Conservation (phyloP, 2,113 vertebrate species). For the Lepus americanus region DNA sequence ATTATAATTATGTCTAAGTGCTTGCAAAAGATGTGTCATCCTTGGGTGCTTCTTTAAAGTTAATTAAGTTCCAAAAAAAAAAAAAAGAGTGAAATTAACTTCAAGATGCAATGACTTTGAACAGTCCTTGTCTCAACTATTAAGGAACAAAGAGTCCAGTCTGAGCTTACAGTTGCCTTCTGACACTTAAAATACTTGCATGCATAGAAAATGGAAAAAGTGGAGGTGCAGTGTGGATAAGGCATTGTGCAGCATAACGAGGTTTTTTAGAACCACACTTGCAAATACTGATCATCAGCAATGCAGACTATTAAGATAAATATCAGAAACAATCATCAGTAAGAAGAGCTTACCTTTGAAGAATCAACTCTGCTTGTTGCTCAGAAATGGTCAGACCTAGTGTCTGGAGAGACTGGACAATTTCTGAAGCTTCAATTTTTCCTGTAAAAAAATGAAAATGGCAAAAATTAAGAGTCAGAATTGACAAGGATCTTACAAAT, state of each 20-base stretch:
- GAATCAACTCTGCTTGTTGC: slow-evolving; percentile 92
- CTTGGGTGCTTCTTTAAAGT: no score
- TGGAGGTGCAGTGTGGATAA: neutral
- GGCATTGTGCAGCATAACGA: neutral
- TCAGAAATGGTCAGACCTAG: slow-evolving; percentile 92
- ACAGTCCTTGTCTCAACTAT: no score
- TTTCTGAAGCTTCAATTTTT: slow-evolving; percentile 94
- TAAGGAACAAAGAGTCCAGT: neutral
- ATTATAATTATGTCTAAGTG: no score
- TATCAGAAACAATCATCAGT: neutral
- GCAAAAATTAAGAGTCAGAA: neutral
- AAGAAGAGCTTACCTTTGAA: slow-evolving; percentile 91
- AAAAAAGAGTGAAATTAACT: no score
- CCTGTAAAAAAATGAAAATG: slow-evolving; percentile 87
- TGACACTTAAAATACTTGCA: neutral
- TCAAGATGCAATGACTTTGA: no score
- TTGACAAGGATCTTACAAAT: slow-evolving; percentile 42
- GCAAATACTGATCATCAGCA: neutral
- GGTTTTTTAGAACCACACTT: neutral
- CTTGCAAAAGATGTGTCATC: no score
- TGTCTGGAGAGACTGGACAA: slow-evolving; percentile 93
- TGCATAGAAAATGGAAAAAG: neutral
- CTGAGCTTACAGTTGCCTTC: neutral
- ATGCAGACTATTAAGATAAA: neutral
- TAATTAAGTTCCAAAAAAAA: no score